A percentile compares a stretch with the other conserved stretches of the same genome.
phyloP scores from a whole-genome alignment of 2,113 vertebrate genomes.

The Thamnophis sirtalis region DNA sequence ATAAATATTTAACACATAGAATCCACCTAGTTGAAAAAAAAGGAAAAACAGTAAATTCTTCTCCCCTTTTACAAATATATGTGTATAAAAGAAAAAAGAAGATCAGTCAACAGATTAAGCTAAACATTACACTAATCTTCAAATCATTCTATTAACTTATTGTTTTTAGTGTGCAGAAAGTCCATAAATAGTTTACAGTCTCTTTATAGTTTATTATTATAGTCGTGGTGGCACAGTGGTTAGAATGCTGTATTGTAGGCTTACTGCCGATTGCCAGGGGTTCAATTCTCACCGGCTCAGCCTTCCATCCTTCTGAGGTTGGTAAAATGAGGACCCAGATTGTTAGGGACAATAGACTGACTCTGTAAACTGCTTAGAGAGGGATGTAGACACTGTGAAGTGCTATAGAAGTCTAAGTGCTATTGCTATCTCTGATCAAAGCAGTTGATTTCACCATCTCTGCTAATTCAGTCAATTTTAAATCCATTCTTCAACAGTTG shows the following conservation, averaged over 20 bases:
- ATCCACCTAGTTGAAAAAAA: background rate
- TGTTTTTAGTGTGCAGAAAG: background rate
- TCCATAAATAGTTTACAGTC: background rate
- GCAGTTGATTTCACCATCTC: background rate
- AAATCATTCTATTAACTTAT: background rate
- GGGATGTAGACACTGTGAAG: no score
- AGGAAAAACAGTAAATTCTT: background rate
- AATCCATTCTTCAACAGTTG: background rate
- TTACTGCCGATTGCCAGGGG: no score
- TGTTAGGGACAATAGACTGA: no score
- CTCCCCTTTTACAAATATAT: background rate
- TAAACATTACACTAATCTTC: background rate
- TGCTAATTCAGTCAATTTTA: background rate
- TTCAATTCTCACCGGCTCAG: no score
- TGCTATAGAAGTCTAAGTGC: no score
- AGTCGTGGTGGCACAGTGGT: no score
- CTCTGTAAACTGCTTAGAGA: no score
- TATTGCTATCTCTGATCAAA: background rate
- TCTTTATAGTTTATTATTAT: background rate
- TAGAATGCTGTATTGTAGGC: no score
- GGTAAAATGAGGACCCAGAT: no score
- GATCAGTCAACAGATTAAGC: background rate
- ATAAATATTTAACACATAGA: background rate
- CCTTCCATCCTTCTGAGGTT: no score
- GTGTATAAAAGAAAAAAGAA: background rate